Evolutionary conservation across 2,888 invertebrate species (phyloP).

Genomic region (Athalia circularis): DNA sequence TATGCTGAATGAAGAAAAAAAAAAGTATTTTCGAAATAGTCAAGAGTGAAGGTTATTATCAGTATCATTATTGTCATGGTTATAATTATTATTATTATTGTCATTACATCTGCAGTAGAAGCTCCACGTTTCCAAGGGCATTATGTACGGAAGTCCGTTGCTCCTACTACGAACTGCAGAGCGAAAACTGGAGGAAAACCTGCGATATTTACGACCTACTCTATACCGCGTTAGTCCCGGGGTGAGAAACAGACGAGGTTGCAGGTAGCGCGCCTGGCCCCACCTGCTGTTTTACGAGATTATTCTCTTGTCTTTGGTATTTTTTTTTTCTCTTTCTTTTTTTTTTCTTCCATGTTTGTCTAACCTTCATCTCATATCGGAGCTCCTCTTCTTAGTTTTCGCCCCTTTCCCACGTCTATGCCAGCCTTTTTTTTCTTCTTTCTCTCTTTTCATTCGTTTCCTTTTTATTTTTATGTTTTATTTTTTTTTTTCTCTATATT

Average conservation of each 20-base stretch:
- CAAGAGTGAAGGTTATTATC: too few relatives aligned
- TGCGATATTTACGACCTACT: conserved; percentile 40
- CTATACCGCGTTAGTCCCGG: conserved; percentile 36
- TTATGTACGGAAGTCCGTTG: neutral
- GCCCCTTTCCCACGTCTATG: neutral
- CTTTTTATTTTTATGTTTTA: neutral
- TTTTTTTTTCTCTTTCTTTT: neutral
- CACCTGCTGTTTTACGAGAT: conserved; percentile 40
- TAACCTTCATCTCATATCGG: neutral
- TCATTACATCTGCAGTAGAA: neutral
- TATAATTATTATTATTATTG: neutral
- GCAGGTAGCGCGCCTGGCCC: neutral
- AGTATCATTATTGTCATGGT: neutral
- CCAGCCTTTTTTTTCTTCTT: conserved; percentile 7
- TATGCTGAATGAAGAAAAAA: too few relatives aligned
- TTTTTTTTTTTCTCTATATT: neutral
- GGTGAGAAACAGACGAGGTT: conserved; percentile 6
- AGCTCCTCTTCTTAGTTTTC: conserved; percentile 23
- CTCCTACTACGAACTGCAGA: too few relatives aligned
- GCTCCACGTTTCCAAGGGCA: neutral
- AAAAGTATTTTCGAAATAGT: too few relatives aligned
- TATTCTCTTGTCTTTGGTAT: neutral
- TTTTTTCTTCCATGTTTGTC: neutral
- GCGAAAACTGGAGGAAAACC: neutral
- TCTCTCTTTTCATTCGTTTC: conserved; percentile 22